phyloP scores from a whole-genome alignment of 2,797 vertebrate species.

The Tachyglossus aculeatus region DNA sequence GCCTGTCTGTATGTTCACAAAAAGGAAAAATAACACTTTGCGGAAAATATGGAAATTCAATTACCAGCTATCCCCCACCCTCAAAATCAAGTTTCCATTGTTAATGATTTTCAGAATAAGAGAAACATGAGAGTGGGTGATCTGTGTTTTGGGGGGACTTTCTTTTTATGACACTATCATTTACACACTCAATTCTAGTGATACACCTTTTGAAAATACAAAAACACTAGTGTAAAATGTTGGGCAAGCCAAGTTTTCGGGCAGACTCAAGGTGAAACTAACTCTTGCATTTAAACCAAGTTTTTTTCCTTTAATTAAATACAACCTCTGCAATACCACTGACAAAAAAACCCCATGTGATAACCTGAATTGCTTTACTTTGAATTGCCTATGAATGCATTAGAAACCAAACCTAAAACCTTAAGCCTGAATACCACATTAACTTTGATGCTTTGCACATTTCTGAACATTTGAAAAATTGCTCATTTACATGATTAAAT shows the following conservation, averaged over 20 bases:
- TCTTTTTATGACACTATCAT: neutral
- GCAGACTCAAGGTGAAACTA: neutral
- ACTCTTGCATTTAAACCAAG: neutral
- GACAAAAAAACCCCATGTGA: neutral
- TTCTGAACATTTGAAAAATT: neutral
- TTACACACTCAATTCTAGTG: neutral
- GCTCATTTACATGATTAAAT: neutral
- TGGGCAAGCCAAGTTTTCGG: neutral
- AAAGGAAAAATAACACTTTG: too few species aligned
- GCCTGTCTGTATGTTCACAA: too few species aligned
- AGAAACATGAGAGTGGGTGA: neutral
- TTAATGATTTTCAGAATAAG: neutral
- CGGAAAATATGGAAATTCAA: too few species aligned
- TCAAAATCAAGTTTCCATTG: too few species aligned
- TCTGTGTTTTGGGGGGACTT: neutral
- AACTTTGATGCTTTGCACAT: neutral
- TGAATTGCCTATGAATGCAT: neutral
- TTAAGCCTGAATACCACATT: neutral
- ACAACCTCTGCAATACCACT: neutral
- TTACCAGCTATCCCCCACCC: too few species aligned
- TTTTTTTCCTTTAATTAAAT: neutral
- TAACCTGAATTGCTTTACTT: neutral
- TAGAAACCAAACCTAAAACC: neutral
- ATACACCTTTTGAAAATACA: conserved; percentile 20
- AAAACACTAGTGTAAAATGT: conserved; percentile 7